Percentiles rank a stretch among this genome's conserved stretches.
Conservation (phyloP, 2,888 invertebrate genomes). For the Pyrocoelia pectoralis region DNA sequence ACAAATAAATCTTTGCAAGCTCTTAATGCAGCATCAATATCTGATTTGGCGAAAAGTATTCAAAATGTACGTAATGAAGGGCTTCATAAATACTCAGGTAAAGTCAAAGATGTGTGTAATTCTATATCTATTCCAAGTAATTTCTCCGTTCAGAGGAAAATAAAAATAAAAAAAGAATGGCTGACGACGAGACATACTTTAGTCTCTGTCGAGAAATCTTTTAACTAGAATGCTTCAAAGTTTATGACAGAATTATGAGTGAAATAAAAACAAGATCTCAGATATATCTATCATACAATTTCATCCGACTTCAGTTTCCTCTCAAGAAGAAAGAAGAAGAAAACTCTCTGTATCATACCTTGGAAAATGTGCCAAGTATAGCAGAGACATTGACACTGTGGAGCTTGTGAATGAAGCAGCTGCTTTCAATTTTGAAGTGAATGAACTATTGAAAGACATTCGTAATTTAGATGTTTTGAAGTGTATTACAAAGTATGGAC, state of each 20-base stretch:
- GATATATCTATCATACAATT: not conserved
- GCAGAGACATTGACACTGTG: not conserved
- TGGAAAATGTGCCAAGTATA: not conserved
- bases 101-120: too few relatives aligned
- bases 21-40: too few relatives aligned
- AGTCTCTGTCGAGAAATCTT: not conserved
- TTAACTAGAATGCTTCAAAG: not conserved
- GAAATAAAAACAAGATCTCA: not conserved
- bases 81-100: too few relatives aligned
- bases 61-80: too few relatives aligned
- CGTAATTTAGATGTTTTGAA: too few relatives aligned
- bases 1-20: too few relatives aligned
- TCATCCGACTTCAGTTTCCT: not conserved
- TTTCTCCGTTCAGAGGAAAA: not conserved
- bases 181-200: not conserved
- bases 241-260: not conserved
- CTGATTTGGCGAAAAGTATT: too few relatives aligned
- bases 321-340: not conserved
- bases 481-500: too few relatives aligned
- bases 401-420: not conserved
- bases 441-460: too few relatives aligned
- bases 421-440: not conserved
- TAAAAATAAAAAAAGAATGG: not conserved
- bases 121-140: not conserved
- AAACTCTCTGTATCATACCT: not conserved